Percentiles rank a stretch among this genome's conserved stretches.
Conservation (phyloP, 2,888 invertebrate species). For the Sepioteuthis lessoniana region DNA sequence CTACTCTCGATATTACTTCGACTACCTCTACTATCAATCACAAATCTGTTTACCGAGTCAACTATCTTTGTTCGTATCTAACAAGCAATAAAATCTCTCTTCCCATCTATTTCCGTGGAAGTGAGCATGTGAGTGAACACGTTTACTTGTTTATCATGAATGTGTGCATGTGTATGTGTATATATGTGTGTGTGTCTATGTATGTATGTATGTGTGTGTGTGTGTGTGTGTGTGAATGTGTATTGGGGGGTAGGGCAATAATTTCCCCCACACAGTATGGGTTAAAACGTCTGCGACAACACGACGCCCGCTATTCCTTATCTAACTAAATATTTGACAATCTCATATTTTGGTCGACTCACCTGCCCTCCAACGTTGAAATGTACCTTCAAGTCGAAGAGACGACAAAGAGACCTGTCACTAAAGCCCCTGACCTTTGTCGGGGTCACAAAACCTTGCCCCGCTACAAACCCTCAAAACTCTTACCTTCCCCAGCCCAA, state of each 20-base stretch:
- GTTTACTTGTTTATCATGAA: too few species aligned
- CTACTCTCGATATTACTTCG: too few species aligned
- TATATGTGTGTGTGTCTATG: too few species aligned
- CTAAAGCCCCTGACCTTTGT: conserved; percentile 11
- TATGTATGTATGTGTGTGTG: too few species aligned
- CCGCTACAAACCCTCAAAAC: neutral
- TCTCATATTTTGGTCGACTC: neutral
- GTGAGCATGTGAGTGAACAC: neutral
- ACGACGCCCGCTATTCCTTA: neutral
- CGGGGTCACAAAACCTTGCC: neutral
- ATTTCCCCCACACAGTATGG: too few species aligned
- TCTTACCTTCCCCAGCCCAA: neutral
- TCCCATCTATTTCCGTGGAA: neutral
- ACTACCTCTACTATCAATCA: too few species aligned
- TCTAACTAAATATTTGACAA: neutral
- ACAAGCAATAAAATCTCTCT: neutral
- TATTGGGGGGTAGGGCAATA: too few species aligned
- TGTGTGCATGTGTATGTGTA: too few species aligned
- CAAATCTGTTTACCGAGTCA: neutral
- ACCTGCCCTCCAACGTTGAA: conserved; percentile 11
- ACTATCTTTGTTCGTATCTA: neutral
- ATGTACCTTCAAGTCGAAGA: neutral
- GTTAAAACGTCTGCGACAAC: neutral
- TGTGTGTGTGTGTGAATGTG: too few species aligned
- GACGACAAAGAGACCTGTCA: conserved; percentile 10